phyloP scores from a whole-genome alignment of 2,797 vertebrate species.

The Morelia viridis region DNA sequence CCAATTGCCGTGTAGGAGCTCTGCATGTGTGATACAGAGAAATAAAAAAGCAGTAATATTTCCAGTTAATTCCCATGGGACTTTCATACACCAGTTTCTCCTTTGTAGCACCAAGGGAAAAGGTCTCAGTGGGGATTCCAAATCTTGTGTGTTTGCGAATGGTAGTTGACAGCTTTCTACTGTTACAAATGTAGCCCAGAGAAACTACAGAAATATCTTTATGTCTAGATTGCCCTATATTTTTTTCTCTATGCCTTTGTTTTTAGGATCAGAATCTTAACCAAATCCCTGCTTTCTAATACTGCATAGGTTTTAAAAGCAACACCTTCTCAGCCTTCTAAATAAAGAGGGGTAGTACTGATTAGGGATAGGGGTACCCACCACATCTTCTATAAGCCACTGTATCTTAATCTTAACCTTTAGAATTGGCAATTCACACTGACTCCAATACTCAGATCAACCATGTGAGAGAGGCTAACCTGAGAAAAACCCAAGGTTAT shows the following conservation, averaged over 20 bases:
- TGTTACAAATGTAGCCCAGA: neutral
- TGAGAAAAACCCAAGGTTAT: neutral
- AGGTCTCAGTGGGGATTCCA: no score
- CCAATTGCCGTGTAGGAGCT: neutral
- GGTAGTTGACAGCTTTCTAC: neutral
- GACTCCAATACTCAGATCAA: neutral
- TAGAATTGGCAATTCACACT: neutral
- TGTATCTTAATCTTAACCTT: neutral
- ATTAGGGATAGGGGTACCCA: neutral
- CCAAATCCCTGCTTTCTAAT: neutral
- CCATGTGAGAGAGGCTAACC: neutral
- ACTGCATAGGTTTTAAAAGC: neutral
- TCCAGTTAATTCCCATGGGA: neutral
- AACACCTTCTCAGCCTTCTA: neutral
- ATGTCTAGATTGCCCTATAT: neutral
- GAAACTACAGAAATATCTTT: neutral
- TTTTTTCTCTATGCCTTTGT: neutral
- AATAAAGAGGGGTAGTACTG: neutral
- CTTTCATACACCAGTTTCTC: neutral
- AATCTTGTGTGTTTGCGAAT: neutral
- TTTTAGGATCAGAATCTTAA: neutral
- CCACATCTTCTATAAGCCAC: neutral
- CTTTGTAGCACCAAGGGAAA: neutral
- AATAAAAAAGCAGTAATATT: neutral
- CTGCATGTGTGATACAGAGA: neutral